phyloP scores from a whole-genome alignment of 2,888 invertebrate species.

The Harpagoxenus sublaevis region DNA sequence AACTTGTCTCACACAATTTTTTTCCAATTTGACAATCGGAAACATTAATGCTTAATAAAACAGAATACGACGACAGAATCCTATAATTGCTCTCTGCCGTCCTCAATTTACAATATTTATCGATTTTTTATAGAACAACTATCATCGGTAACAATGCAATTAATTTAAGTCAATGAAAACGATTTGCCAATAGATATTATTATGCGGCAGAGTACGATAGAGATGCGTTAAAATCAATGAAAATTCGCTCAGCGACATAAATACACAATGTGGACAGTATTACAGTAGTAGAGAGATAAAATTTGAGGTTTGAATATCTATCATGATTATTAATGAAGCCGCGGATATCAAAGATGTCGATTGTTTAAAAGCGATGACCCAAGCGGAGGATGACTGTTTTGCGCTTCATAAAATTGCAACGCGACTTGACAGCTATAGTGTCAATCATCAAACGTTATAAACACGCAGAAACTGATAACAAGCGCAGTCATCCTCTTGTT shows the following conservation, averaged over 20 bases:
- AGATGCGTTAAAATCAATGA: slow-evolving; percentile 25
- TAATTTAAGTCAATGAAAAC: slow-evolving; percentile 28
- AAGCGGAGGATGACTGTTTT: slow-evolving; percentile 31
- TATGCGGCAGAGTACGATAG: neutral
- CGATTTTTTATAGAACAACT: neutral
- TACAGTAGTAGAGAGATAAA: slow-evolving; percentile 34
- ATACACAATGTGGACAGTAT: slow-evolving; percentile 19
- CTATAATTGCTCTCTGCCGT: too few species aligned
- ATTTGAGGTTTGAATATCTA: slow-evolving; percentile 38
- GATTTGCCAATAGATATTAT: neutral
- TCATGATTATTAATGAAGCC: slow-evolving; percentile 45
- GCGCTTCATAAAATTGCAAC: slow-evolving; percentile 24
- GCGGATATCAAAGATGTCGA: slow-evolving; percentile 43
- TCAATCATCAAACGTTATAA: slow-evolving; percentile 27
- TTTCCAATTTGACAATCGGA: neutral
- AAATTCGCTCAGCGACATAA: slow-evolving; percentile 14
- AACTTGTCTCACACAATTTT: neutral
- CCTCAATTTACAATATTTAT: neutral
- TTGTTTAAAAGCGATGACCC: slow-evolving; percentile 46
- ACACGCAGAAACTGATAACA: slow-evolving; percentile 2
- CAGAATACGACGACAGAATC: neutral
- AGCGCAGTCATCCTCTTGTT: slow-evolving; percentile 9
- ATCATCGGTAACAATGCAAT: neutral
- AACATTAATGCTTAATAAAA: neutral
- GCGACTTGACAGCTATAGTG: slow-evolving; percentile 34